Percentiles rank a stretch among this genome's conserved stretches.
Evolutionary conservation across 35 echinoderm and acorn worm species (phyloP).

Genomic region (Ophioderma brevispina): DNA sequence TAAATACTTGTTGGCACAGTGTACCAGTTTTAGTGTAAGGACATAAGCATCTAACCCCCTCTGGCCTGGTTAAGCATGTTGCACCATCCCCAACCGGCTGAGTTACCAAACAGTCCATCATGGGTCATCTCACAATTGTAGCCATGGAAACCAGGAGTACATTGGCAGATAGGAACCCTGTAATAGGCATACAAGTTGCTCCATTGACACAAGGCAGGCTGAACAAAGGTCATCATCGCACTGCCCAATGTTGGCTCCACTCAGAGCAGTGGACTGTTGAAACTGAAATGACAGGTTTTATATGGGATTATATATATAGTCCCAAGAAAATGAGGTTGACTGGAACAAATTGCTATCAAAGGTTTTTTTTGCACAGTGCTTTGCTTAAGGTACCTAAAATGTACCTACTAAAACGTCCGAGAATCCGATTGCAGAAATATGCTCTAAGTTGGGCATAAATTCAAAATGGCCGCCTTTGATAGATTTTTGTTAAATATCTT

Average conservation of each 20-base stretch:
- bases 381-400: too few species aligned
- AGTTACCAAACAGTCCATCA: slow-evolving; percentile 51
- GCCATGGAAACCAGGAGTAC: slow-evolving; percentile 67
- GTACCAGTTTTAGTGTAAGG: slow-evolving; percentile 53
- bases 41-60: slow-evolving; percentile 67
- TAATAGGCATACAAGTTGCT: slow-evolving; percentile 47
- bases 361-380: too few species aligned
- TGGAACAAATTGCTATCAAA: too few species aligned
- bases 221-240: slow-evolving; percentile 75
- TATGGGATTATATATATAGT: too few species aligned
- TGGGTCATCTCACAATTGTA: slow-evolving; percentile 41
- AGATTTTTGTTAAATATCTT: too few species aligned
- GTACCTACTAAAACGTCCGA: too few species aligned
- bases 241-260: slow-evolving; percentile 64
- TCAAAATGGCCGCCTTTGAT: too few species aligned
- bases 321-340: too few species aligned
- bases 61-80: slow-evolving; percentile 40
- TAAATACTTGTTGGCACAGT: slow-evolving; percentile 48
- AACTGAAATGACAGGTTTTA: slow-evolving; percentile 64
- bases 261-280: slow-evolving; percentile 55
- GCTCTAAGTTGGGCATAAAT: too few species aligned
- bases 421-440: too few species aligned
- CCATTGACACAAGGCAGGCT: slow-evolving; percentile 73
- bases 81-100: slow-evolving; percentile 61
- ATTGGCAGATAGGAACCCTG: slow-evolving; percentile 58